A percentile compares a stretch with the other conserved stretches of the same genome.
These are phyloP conservation scores for Psittacula cyanocephala DNA, from an alignment of 2,113 vertebrate species.

Conservation along the genomic window DNA sequence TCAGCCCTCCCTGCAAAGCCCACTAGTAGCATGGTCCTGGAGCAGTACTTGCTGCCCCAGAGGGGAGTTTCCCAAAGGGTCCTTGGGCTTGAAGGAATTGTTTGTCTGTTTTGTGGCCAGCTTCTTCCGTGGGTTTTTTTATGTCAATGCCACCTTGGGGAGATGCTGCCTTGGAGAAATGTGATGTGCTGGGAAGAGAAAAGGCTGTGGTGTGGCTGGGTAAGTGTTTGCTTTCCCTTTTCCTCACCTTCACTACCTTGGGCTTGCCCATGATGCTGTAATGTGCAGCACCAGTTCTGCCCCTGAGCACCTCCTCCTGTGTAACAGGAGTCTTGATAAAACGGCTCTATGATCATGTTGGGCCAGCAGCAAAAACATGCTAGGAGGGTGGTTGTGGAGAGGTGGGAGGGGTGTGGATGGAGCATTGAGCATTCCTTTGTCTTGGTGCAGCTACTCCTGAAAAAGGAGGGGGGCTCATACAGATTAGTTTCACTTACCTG, in stretches of 20 bases:
- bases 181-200: background rate
- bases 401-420: background rate
- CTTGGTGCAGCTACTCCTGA: background rate
- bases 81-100: background rate
- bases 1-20: background rate
- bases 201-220: background rate
- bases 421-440: background rate
- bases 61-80: background rate
- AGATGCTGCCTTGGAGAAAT: background rate
- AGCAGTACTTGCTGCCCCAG: background rate
- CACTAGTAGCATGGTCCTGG: background rate
- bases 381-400: background rate
- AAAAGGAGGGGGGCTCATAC: fast-evolving
- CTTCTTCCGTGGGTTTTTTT: background rate
- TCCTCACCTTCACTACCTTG: fast-evolving
- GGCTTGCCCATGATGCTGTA: background rate
- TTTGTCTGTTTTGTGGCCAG: background rate
- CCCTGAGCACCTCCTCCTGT: background rate
- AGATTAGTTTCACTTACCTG: background rate
- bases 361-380: background rate
- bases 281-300: background rate
- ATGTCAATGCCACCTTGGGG: background rate
- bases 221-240: background rate
- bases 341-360: fast-evolving
- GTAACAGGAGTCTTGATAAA: background rate